phyloP scores from a whole-genome alignment of 23 tunicate species.

The Halocynthia roretzi region DNA sequence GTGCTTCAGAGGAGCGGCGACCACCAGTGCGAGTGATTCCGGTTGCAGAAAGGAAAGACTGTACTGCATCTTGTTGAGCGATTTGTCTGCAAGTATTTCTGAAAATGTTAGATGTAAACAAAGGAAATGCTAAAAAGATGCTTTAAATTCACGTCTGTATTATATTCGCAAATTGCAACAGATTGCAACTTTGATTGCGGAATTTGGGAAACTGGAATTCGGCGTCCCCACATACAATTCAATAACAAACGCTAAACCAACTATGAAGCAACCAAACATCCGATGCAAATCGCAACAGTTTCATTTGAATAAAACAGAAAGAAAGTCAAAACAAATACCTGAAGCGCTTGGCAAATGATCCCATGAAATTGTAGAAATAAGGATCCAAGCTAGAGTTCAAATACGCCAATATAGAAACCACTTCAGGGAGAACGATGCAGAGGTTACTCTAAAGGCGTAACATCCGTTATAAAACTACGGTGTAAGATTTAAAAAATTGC shows the following conservation, averaged over 20 bases:
- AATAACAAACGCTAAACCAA: no score
- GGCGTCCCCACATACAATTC: no score
- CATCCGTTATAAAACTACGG: no score
- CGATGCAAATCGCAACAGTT: no score
- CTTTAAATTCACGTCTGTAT: not conserved
- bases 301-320: no score
- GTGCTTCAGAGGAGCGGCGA: not conserved
- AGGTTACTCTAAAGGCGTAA: no score
- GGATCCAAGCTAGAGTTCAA: conserved; percentile 15
- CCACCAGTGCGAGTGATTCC: not conserved
- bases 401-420: not conserved
- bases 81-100: not conserved
- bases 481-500: no score
- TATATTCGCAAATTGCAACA: no score
- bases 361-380: conserved; percentile 19
- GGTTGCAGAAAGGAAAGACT: conserved; percentile 6
- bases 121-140: not conserved
- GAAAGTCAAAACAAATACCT: not conserved
- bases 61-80: not conserved
- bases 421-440: no score
- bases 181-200: no score
- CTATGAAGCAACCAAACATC: no score
- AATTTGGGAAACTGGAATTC: no score
- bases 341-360: conserved; percentile 14
- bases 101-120: not conserved